Evolutionary conservation across 2,888 invertebrate species (phyloP).

Genomic region (Melanostoma mellinum): DNA sequence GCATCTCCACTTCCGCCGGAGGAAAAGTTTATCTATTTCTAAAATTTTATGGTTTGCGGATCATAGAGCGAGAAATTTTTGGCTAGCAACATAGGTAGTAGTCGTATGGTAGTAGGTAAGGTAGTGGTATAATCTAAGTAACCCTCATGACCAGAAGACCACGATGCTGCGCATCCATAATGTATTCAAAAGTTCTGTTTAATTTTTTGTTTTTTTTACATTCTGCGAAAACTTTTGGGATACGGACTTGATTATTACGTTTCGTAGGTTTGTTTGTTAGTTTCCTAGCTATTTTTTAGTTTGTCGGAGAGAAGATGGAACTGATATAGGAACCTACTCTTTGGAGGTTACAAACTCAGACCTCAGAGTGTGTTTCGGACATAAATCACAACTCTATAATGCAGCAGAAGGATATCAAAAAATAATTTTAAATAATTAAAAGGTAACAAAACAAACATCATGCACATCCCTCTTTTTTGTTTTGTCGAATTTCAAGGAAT

Average conservation of each 20-base stretch:
- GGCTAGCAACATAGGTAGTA: background rate
- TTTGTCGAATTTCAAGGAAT: too few relatives aligned
- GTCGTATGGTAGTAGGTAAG: too few relatives aligned
- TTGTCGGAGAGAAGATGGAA: too few relatives aligned
- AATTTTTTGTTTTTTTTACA: background rate
- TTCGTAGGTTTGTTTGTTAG: slow-evolving; percentile 4
- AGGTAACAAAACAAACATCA: too few relatives aligned
- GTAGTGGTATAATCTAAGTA: slow-evolving; percentile 2
- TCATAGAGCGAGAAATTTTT: slow-evolving; percentile 43
- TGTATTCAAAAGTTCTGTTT: slow-evolving; percentile 51
- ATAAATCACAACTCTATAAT: too few relatives aligned
- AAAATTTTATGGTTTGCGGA: slow-evolving; percentile 61
- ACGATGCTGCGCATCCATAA: slow-evolving; percentile 50
- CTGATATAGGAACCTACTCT: too few relatives aligned
- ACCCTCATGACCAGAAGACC: slow-evolving; percentile 35
- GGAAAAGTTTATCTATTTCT: slow-evolving; percentile 64
- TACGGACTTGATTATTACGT: slow-evolving; percentile 33
- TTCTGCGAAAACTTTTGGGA: slow-evolving; percentile 24
- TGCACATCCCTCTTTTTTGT: too few relatives aligned
- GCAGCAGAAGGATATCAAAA: too few relatives aligned
- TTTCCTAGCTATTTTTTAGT: background rate
- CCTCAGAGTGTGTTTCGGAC: too few relatives aligned
- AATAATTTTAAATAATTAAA: too few relatives aligned
- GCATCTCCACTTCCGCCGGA: background rate
- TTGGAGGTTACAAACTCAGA: too few relatives aligned